Conservation (phyloP, 2,888 invertebrate genomes). For the Drosophila recens region DNA sequence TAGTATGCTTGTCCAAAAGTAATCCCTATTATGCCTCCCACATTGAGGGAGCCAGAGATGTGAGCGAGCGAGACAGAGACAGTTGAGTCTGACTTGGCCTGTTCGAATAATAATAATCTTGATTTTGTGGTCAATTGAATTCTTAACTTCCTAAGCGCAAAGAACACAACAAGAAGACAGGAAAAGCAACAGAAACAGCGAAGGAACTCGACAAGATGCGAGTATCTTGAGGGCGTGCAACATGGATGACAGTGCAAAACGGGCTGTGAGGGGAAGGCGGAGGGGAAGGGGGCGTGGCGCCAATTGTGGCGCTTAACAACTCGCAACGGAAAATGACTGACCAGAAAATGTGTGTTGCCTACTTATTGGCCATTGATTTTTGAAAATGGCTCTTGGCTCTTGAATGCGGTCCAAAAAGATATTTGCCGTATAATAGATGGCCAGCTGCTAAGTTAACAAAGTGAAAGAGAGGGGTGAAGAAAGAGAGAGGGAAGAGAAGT, state of each 20-base stretch:
- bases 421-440: constrained; percentile 37
- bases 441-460: constrained; percentile 15
- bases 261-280: too few species aligned
- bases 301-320: constrained; percentile 55
- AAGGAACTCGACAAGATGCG: constrained; percentile 37
- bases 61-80: background rate
- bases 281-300: constrained; percentile 8
- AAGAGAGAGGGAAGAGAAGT: background rate
- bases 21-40: constrained; percentile 28
- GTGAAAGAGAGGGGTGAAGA: background rate
- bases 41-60: background rate
- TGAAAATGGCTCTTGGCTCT: constrained; percentile 47
- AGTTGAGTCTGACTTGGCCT: constrained; percentile 5
- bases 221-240: constrained; percentile 73
- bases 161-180: constrained; percentile 60
- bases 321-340: constrained; percentile 67
- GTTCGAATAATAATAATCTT: constrained; percentile 79
- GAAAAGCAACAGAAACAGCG: constrained; percentile 22
- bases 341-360: constrained; percentile 74
- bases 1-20: constrained; percentile 27
- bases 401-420: constrained; percentile 44
- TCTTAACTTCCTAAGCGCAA: constrained; percentile 74
- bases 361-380: constrained; percentile 78
- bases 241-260: constrained; percentile 67
- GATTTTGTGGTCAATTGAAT: constrained; percentile 84